Evolutionary conservation across 2,113 vertebrate genomes (phyloP).

Genomic region (Barbus barbus): DNA sequence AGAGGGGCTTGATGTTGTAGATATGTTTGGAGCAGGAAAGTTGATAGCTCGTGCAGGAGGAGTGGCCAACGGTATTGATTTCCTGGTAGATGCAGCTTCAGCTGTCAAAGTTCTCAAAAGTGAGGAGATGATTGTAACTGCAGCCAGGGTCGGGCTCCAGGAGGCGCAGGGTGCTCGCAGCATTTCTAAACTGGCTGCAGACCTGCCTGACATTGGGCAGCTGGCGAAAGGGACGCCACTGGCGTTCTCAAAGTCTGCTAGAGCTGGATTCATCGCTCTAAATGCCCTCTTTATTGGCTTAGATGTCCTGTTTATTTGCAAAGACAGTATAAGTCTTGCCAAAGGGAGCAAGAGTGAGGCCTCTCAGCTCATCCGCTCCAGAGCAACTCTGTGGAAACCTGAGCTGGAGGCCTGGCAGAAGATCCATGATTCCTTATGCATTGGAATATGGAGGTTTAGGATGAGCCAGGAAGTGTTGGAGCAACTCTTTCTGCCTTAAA

Average conservation of each 20-base stretch:
- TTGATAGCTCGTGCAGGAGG: not conserved
- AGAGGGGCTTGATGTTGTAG: not conserved
- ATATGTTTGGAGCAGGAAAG: constrained; percentile 1
- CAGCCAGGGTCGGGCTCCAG: constrained; percentile 41
- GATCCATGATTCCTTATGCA: constrained; percentile 50
- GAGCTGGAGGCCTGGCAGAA: constrained; percentile 57
- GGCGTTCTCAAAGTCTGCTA: constrained; percentile 52
- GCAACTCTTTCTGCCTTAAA: constrained; percentile 43
- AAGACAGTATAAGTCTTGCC: constrained; percentile 57
- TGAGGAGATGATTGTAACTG: constrained; percentile 23
- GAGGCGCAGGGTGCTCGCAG: constrained; percentile 49
- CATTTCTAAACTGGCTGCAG: constrained; percentile 51
- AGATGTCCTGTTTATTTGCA: constrained; percentile 62
- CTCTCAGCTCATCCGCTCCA: constrained; percentile 54
- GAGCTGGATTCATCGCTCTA: constrained; percentile 52
- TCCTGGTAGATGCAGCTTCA: constrained; percentile 42
- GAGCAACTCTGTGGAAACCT: constrained; percentile 52
- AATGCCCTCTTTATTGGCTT: constrained; percentile 62
- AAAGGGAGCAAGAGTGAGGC: constrained; percentile 58
- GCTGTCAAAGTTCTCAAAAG: constrained; percentile 31
- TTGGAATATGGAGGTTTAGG: constrained; percentile 49
- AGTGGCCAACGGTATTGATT: constrained; percentile 46
- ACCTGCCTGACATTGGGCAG: constrained; percentile 58
- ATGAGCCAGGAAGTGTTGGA: constrained; percentile 44
- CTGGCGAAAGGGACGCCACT: constrained; percentile 56